Percentiles rank a stretch among this genome's conserved stretches.
Conservation (phyloP, 2,888 invertebrate genomes). For the Aproaerema taeniolella region DNA sequence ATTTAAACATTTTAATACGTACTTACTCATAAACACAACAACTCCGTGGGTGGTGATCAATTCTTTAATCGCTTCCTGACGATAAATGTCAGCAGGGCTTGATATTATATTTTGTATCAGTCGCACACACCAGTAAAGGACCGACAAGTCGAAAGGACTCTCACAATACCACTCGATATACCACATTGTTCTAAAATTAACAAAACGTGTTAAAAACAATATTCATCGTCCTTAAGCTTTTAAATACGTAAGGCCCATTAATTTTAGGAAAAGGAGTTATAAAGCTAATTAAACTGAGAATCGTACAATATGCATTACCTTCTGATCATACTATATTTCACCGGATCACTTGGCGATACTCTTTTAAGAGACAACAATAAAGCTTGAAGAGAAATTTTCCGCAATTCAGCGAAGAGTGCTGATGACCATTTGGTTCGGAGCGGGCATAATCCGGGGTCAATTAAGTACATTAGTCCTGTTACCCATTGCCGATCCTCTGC, state of each 20-base stretch:
- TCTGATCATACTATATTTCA: slow-evolving; percentile 45
- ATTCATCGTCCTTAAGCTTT: too few species aligned
- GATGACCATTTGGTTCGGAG: slow-evolving; percentile 47
- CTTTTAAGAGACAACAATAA: slow-evolving; percentile 42
- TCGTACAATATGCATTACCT: slow-evolving; percentile 31
- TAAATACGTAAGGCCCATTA: too few species aligned
- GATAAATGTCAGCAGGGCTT: too few species aligned
- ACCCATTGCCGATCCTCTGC: slow-evolving; percentile 47
- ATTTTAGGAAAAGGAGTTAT: not conserved
- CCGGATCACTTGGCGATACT: slow-evolving; percentile 27
- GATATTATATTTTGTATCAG: slow-evolving; percentile 46
- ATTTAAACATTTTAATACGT: too few species aligned
- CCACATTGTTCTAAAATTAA: slow-evolving; percentile 60
- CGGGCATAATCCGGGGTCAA: slow-evolving; percentile 49
- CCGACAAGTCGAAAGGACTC: slow-evolving; percentile 46
- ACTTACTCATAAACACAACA: slow-evolving; percentile 54
- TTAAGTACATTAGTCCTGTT: slow-evolving; percentile 51
- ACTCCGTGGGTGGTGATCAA: slow-evolving; percentile 56
- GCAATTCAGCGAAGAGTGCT: slow-evolving; percentile 47
- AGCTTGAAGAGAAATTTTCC: slow-evolving; percentile 48
- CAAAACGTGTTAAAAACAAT: too few species aligned
- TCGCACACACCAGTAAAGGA: slow-evolving; percentile 59
- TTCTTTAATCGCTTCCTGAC: slow-evolving; percentile 34
- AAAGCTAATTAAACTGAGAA: not conserved
- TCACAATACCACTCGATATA: slow-evolving; percentile 66